Evolutionary conservation across 2,113 vertebrate genomes (phyloP).

Genomic region (Calypte anna): DNA sequence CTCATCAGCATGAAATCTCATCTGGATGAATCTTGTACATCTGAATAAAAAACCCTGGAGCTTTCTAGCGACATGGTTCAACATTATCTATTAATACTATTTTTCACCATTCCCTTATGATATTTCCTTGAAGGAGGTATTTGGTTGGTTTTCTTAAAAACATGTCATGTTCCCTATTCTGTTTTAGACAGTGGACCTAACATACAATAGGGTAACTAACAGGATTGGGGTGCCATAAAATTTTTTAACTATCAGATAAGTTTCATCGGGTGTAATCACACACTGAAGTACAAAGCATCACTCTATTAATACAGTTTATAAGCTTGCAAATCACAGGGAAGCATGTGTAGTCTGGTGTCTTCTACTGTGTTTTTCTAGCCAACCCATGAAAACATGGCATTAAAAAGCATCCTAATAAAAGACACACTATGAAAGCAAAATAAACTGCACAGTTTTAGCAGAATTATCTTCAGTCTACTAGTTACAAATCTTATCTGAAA

Average conservation of each 20-base stretch:
- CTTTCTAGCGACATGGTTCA: background rate
- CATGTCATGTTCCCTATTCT: background rate
- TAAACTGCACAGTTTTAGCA: background rate
- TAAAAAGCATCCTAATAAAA: background rate
- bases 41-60: background rate
- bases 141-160: background rate
- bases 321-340: background rate
- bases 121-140: background rate
- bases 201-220: background rate
- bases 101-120: background rate
- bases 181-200: background rate
- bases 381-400: background rate
- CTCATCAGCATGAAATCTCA: slow-evolving; percentile 14
- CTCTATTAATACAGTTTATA: background rate
- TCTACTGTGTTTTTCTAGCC: background rate
- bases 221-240: background rate
- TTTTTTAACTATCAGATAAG: background rate
- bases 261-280: background rate
- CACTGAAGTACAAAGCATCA: background rate
- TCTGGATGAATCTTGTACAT: background rate
- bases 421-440: background rate
- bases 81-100: background rate
- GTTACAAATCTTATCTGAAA: background rate
- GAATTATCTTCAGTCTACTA: background rate
- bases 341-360: background rate